Evolutionary conservation across 2,797 vertebrate genomes (phyloP).

Genomic region (Oryzias dopingdopingensis): DNA sequence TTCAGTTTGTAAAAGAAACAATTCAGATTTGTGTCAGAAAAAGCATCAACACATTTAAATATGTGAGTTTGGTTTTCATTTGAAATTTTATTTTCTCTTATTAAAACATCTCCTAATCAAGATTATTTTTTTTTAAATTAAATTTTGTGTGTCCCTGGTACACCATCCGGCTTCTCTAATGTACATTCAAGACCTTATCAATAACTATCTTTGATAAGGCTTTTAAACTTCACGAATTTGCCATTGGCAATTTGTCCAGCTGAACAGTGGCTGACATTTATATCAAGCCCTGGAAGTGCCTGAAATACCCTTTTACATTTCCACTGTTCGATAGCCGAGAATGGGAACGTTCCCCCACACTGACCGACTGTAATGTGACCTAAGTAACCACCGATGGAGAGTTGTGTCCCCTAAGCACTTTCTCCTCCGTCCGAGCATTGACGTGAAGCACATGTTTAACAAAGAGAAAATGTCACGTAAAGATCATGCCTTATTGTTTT

Average conservation of each 20-base stretch:
- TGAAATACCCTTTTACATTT: conserved; percentile 42
- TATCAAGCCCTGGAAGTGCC: conserved; percentile 42
- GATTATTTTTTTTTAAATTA: too few relatives aligned
- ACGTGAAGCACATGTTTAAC: conserved; percentile 48
- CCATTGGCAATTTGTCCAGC: conserved; percentile 47
- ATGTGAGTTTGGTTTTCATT: conserved; percentile 3
- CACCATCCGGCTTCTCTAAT: conserved; percentile 7
- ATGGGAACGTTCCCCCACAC: conserved; percentile 35
- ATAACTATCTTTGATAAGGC: conserved; percentile 44
- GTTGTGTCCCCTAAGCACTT: conserved; percentile 46
- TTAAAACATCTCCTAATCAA: too few relatives aligned
- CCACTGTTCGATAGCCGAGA: conserved; percentile 45
- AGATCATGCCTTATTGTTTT: conserved; percentile 45
- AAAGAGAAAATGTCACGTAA: conserved; percentile 52
- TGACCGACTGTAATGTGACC: conserved; percentile 22
- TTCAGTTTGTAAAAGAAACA: conserved; percentile 3
- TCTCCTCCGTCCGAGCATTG: conserved; percentile 20
- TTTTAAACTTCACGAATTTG: conserved; percentile 56
- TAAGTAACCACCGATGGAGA: conserved; percentile 41
- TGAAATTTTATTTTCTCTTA: not conserved
- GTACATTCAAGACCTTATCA: conserved; percentile 34
- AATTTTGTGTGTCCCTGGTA: conserved; percentile 1
- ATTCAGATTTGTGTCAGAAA: not conserved
- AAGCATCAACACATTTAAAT: not conserved
- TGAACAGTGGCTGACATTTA: conserved; percentile 64